Evolutionary conservation across 2,113 vertebrate species (phyloP), one percentile per base, ranked within the genome.

Genomic region (Galemys pyrenaicus): DNA sequence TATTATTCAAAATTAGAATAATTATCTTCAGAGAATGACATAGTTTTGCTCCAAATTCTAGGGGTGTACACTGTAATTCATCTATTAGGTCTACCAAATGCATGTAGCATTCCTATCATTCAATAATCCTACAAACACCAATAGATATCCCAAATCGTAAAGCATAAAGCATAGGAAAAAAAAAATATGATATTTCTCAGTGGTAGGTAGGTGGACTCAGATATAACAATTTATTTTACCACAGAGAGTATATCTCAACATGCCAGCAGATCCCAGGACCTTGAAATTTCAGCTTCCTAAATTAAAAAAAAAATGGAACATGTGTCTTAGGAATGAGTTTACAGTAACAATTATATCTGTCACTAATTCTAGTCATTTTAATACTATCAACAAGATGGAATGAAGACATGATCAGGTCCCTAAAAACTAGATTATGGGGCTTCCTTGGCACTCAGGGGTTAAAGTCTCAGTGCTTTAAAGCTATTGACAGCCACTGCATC

Each of bases 191-290:
- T 28, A 15, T 81, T 91, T 75, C 49, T 74, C 19, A 74, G 15
- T 39, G 1, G 37, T 19, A 81, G 1, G 37, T 19, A 81, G 32
- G 20, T 49, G 6, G 12, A 26, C 84, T 49, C 54, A 79, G 41
- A 6, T 73, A 11, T 26, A 85, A 35, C 37, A 30, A 19, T 77
- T 74, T 30, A 9, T 67, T 73, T 92, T 62, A 51, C n/a, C 7
- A 32, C 16, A 87, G 49, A 82, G 35, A 37, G 9, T 37, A 15
- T 35, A 37, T 80, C 16, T 73, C 3, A 67, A 37, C 22, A 64
- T n/a, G 24, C 2, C 30, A 30, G 20, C 17, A 73, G 24, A 41
- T 1, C 11, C 9, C 1, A 39, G 32, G 6, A 5, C 4, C 9
- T 16, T 6, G 3, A 71, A 49, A 51, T 65, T 73, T 91, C 28